Evolutionary conservation across 2,888 invertebrate genomes (phyloP).

Genomic region (Urechis unicinctus): DNA sequence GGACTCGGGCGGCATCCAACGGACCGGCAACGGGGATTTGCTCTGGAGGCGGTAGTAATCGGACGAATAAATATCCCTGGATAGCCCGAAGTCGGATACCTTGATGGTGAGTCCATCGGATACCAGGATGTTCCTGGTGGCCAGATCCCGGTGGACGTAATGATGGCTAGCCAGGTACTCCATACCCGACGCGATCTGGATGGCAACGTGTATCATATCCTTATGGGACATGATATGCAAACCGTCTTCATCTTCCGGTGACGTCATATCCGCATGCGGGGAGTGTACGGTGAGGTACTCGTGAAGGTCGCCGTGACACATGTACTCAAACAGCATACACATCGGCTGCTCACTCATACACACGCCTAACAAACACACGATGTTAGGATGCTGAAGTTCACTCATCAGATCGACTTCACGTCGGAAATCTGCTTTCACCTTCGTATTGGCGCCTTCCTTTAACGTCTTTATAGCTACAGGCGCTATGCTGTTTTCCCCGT

Average conservation of each 20-base stretch:
- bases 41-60: slow-evolving; percentile 93
- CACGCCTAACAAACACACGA: slow-evolving; percentile 89
- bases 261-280: slow-evolving; percentile 60
- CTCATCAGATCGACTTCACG: slow-evolving; percentile 91
- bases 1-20: slow-evolving; percentile 99
- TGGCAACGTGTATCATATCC: slow-evolving; percentile 83
- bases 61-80: slow-evolving; percentile 87
- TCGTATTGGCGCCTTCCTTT: slow-evolving; percentile 85
- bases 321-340: slow-evolving; percentile 96
- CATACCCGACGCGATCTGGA: slow-evolving; percentile 53
- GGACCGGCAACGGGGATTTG: slow-evolving; percentile 82
- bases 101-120: slow-evolving; percentile 91
- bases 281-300: slow-evolving; percentile 89
- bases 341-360: slow-evolving; percentile 78
- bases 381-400: slow-evolving; percentile 88
- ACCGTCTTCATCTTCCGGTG: slow-evolving; percentile 61
- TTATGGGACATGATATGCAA: slow-evolving; percentile 39
- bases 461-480: slow-evolving; percentile 93
- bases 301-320: slow-evolving; percentile 90
- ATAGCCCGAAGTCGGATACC: slow-evolving; percentile 94
- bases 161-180: slow-evolving; percentile 68
- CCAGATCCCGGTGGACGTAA: too few species aligned
- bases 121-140: slow-evolving; percentile 89
- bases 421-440: slow-evolving; percentile 85
- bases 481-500: slow-evolving; percentile 66